Conservation (phyloP, 1,140 invertebrate species). For the Drosophila virilis region DNA sequence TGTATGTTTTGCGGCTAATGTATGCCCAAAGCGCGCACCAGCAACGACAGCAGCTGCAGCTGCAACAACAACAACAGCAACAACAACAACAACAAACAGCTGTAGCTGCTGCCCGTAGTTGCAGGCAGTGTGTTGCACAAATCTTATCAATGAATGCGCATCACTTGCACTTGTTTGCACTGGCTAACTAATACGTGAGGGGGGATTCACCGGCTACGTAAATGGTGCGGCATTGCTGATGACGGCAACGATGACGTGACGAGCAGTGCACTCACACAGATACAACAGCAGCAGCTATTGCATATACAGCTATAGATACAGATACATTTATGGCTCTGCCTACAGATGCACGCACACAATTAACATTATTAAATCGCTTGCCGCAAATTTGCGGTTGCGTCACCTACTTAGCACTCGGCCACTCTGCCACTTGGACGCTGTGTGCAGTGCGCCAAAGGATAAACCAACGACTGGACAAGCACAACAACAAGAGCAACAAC, state of each 20-base stretch:
- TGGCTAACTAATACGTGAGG: constrained; percentile 32
- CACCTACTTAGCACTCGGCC: constrained; percentile 69
- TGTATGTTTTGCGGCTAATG: constrained; percentile 59
- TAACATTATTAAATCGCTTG: constrained; percentile 77
- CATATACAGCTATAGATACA: constrained; percentile 38
- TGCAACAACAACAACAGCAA: constrained; percentile 10
- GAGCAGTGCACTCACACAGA: constrained; percentile 36
- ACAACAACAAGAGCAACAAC: constrained; percentile 37
- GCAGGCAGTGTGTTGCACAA: constrained; percentile 55
- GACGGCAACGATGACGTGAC: constrained; percentile 70
- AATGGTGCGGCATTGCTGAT: constrained; percentile 63
- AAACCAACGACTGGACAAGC: constrained; percentile 10
- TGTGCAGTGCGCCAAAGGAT: constrained; percentile 34
- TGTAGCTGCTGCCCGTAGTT: not conserved
- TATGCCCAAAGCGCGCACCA: constrained; percentile 68
- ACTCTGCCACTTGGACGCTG: constrained; percentile 6
- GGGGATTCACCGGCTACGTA: constrained; percentile 57
- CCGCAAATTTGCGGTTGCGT: constrained; percentile 82
- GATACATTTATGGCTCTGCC: constrained; percentile 21
- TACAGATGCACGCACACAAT: constrained; percentile 56
- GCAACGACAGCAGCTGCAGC: constrained; percentile 22
- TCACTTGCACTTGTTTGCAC: constrained; percentile 80
- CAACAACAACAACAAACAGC: constrained; percentile 6
- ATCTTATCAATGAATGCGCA: constrained; percentile 82
- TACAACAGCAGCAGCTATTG: constrained; percentile 20